phyloP scores from a whole-genome alignment of 92 coral and sea anemone genomes.

The Porites divaricata region DNA sequence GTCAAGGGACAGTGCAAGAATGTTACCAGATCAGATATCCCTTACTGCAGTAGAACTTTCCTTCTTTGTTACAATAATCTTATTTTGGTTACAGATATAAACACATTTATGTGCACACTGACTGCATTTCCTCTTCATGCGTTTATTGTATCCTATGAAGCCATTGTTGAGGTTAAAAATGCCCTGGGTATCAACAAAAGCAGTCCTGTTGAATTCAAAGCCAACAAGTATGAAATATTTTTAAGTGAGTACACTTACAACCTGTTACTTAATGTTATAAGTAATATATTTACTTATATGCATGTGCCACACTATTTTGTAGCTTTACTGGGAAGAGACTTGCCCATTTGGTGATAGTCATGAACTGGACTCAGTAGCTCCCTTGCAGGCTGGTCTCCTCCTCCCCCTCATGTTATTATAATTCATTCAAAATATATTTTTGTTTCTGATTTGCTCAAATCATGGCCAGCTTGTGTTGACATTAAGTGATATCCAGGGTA shows the following conservation, averaged over 20 bases:
- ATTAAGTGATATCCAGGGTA: no score
- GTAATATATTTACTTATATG: no score
- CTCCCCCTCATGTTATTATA: no score
- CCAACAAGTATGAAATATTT: not conserved
- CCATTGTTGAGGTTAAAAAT: slow-evolving; percentile 34
- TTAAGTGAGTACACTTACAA: slow-evolving; percentile 5
- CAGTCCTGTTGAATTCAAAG: slow-evolving; percentile 14
- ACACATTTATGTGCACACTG: not conserved
- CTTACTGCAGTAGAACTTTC: not conserved
- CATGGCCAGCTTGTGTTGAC: no score
- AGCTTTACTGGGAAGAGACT: no score
- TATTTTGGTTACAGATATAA: not conserved
- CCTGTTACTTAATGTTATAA: not conserved
- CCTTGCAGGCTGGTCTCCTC: no score
- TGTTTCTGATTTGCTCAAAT: no score
- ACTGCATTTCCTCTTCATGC: not conserved
- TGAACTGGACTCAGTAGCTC: no score
- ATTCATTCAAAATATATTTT: no score
- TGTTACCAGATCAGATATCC: not conserved
- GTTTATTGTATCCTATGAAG: not conserved
- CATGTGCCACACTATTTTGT: no score
- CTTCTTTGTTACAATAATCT: not conserved
- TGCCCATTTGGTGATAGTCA: no score
- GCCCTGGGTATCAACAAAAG: slow-evolving; percentile 19
- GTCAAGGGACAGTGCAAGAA: slow-evolving; percentile 42